Evolutionary conservation across 2,797 vertebrate species (phyloP).

Genomic region (Syngnathus rostellatus): DNA sequence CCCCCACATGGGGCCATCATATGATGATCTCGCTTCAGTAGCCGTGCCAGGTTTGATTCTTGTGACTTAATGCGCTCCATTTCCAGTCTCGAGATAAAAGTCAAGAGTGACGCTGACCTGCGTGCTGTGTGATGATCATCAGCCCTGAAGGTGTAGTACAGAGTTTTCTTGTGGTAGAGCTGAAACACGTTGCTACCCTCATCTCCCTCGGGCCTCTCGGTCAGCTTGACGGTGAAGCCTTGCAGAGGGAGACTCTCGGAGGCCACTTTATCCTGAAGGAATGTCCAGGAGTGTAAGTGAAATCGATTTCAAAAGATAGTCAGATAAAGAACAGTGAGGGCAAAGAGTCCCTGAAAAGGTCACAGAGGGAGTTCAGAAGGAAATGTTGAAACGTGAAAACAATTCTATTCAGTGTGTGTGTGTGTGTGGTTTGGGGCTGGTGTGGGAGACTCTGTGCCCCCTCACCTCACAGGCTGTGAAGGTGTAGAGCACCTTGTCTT

Average conservation of each 20-base stretch:
- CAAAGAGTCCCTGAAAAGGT: conserved; percentile 52
- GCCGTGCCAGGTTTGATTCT: conserved; percentile 51
- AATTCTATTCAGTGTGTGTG: conserved; percentile 5
- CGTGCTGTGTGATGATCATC: conserved; percentile 73
- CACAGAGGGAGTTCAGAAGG: conserved; percentile 10
- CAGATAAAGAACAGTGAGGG: conserved; percentile 31
- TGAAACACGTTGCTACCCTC: conserved; percentile 79
- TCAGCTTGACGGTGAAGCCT: conserved; percentile 84
- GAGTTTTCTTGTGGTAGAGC: conserved; percentile 94
- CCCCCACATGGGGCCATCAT: no score
- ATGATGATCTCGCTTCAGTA: conserved; percentile 31
- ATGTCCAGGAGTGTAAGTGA: conserved; percentile 3
- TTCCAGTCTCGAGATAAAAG: not conserved
- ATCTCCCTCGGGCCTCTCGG: conserved; percentile 77
- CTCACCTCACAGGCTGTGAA: conserved; percentile 88
- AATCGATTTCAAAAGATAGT: not conserved
- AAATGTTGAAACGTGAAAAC: conserved; percentile 15
- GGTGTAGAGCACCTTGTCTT: conserved; percentile 99
- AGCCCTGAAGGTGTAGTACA: conserved; percentile 91
- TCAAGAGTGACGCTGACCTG: conserved; percentile 46
- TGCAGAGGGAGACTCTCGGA: conserved; percentile 88
- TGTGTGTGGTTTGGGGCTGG: conserved; percentile 48
- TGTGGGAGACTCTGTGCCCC: conserved; percentile 72
- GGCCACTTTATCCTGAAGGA: conserved; percentile 83
- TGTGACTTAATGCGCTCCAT: not conserved